Base-by-base conservation (phyloP, 2,113 vertebrate genomes). In the Motacilla alba region DNA sequence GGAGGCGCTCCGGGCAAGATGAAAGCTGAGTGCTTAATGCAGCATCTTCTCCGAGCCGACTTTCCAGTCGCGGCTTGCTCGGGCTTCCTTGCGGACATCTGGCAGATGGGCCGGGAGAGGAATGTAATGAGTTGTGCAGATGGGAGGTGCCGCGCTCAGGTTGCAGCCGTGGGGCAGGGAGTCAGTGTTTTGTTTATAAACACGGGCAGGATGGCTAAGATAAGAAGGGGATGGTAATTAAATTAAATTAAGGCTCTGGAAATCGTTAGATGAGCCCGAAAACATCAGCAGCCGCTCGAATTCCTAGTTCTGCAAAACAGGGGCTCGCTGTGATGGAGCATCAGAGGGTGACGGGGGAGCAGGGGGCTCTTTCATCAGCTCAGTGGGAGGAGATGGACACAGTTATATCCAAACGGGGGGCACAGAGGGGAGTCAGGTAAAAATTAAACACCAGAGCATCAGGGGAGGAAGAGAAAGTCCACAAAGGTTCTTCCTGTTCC, bases 181-280 rank as follows among this genome's bases (percentile, higher is more conserved):
- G 95, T 80, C 88, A 68, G 89, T 88, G 74, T 94, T 95, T 86
- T 97, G 97, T 97, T 97, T 97, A 96, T 97, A 97, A 97, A 97
- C 97, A 97, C 87, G 49, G 90, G 90, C 81, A 3, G 94, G 88
- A 94, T 92, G 95, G 96, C 96, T 95, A 91, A 96, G 97, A 94
- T 96, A 96, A 97, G 92, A 96, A 92, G 79, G 88, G 67, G 59
- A 83, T 81, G 94, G 96, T 96, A 96, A 97, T 97, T 97, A 96
- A 97, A 97, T 97, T 97, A 97, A 97, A 95, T 97, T 69, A 96
- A 97, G 89, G 86, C 88, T 94, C 95, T 94, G 95, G 95, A 96
- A 97, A 91, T 95, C 16, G 30, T 96, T 94, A 85, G 93, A 79
- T 94, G 95, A 92, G 83, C 80, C 90, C 90, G 88, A 94, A 95